phyloP scores from a whole-genome alignment of 2,113 vertebrate genomes.

The Mormyrus lacerda region DNA sequence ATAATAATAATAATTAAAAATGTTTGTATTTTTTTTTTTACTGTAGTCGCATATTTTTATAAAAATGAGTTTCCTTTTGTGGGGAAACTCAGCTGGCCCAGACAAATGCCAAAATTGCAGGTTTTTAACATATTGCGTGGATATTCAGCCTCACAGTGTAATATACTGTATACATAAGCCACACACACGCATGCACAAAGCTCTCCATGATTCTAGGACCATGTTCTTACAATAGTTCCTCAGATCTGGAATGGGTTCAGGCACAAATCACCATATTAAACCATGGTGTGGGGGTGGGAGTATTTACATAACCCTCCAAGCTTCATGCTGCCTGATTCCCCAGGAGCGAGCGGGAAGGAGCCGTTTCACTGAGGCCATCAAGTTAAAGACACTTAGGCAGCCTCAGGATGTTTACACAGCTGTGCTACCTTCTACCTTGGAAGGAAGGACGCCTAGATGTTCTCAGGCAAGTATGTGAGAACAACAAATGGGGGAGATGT shows the following conservation, averaged over 20 bases:
- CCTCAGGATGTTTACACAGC: not conserved
- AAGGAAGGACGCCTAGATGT: not conserved
- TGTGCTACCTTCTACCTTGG: not conserved
- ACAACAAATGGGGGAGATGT: not conserved
- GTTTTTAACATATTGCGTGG: not conserved
- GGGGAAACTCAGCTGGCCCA: too few relatives aligned
- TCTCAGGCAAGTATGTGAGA: not conserved
- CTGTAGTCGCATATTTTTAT: not conserved
- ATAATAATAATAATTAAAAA: not conserved
- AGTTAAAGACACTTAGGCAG: not conserved
- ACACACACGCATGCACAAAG: not conserved
- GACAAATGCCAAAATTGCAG: not conserved
- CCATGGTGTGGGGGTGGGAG: not conserved
- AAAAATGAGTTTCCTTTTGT: not conserved
- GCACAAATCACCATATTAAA: not conserved
- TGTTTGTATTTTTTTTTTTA: not conserved
- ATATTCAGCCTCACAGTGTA: not conserved
- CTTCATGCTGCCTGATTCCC: not conserved
- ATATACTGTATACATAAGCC: not conserved
- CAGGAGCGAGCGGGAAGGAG: not conserved
- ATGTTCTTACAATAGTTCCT: not conserved
- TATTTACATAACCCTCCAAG: conserved; percentile 5
- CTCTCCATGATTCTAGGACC: not conserved
- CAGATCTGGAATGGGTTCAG: not conserved
- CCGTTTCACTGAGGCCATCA: not conserved